These are phyloP conservation scores for Torymus texanus DNA, from an alignment of 2,888 invertebrate species.

Conservation along the genomic window DNA sequence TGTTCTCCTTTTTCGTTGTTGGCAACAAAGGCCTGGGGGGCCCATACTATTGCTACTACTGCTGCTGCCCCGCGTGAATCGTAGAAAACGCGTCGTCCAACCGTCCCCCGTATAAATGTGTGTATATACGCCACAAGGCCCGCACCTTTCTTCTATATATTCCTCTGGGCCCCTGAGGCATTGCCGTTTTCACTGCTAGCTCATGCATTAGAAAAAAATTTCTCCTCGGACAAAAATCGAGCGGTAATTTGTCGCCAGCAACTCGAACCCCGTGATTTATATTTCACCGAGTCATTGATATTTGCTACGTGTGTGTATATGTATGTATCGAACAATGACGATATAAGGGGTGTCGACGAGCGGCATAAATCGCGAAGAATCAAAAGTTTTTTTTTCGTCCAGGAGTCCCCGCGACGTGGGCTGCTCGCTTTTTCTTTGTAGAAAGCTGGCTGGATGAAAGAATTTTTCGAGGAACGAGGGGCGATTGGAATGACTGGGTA, in stretches of 20 bases:
- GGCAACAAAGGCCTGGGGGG: slow-evolving; percentile 18
- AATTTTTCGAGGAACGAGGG: slow-evolving; percentile 9
- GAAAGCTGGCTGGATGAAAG: not conserved
- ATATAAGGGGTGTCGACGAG: slow-evolving; percentile 37
- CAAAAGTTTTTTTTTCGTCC: slow-evolving; percentile 15
- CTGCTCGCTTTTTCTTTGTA: slow-evolving; percentile 11
- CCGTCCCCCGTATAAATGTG: slow-evolving; percentile 12
- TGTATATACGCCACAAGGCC: not conserved
- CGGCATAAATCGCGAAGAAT: slow-evolving; percentile 44
- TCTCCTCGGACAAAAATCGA: slow-evolving; percentile 22
- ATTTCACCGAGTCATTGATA: slow-evolving; percentile 39
- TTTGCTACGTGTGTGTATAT: slow-evolving; percentile 1
- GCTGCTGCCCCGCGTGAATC: not conserved
- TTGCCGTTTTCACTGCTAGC: too few relatives aligned
- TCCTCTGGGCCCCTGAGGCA: not conserved
- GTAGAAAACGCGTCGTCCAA: slow-evolving; percentile 28
- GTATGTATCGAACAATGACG: not conserved
- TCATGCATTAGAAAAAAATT: slow-evolving; percentile 12
- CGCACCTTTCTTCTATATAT: slow-evolving; percentile 15
- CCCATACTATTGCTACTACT: not conserved
- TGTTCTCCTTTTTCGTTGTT: slow-evolving; percentile 4
- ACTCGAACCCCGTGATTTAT: slow-evolving; percentile 50
- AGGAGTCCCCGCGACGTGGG: too few relatives aligned
- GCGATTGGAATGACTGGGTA: slow-evolving; percentile 6
- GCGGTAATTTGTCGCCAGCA: slow-evolving; percentile 51